Base-by-base conservation (phyloP, 2,888 invertebrate genomes). In the Cabera pusaria region DNA sequence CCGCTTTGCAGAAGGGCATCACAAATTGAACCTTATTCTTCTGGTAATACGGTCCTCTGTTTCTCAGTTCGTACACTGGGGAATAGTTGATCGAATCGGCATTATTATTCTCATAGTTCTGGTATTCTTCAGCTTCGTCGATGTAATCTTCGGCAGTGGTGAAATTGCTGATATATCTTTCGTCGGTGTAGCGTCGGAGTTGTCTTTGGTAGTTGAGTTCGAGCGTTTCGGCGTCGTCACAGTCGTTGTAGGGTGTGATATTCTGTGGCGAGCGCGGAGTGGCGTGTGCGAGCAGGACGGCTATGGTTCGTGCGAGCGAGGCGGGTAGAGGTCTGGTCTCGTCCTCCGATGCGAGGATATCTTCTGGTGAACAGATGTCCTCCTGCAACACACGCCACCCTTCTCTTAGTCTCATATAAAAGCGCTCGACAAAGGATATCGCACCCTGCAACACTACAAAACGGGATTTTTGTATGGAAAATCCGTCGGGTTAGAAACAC, bases 381-480 rank as follows among this genome's bases (percentile, higher is more conserved):
- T 91, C 92, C 92, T 92, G 92, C 91, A 92, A 92, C 92, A 91
- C 89, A 90, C 89, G 90, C 89, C 90, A 89, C 83, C 80, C 82
- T 63, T 70, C 74, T 72, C 74, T 80, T 80, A 77, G 72, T 75
- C 61, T 72, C 69, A 64, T 52, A 66, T 62, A 56, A 52, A 44
- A 60, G 48, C 59, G 63, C 74, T 72, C 73, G 57, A 36, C 35
- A 75, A 67, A 73, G 69, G 73, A 80, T 81, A 77, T 69, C 72
- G 62, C 73, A 72, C 78, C 83, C 86, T 83, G 83, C 59, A 79
- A 82, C 74, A 78, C 65, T 75, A 74, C 42, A 44, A 31, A 61
- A 62, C 64, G 46, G 53, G 21, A 4, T 33, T 40, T 37, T 35
- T 22, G 16, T 2, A 19, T 8, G 7, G 9, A 35, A 43, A 39